Percentiles rank a stretch among this genome's conserved stretches.
phyloP scores from a whole-genome alignment of 2,888 invertebrate species.

The Neoascia interrupta region DNA sequence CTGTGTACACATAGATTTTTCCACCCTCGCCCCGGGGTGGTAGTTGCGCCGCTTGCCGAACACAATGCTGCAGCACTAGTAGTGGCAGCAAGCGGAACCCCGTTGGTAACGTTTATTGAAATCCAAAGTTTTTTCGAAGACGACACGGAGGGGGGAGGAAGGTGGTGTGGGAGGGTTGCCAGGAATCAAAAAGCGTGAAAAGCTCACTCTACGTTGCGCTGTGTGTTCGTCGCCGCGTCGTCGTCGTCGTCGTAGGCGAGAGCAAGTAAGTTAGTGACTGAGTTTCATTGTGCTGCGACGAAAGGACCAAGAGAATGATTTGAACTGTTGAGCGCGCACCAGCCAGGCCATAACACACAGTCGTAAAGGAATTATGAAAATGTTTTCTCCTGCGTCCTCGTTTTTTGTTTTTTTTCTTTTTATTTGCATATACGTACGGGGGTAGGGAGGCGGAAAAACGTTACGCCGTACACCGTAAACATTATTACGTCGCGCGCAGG shows the following conservation, averaged over 20 bases:
- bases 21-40: slow-evolving; percentile 23
- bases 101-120: slow-evolving; percentile 68
- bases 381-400: slow-evolving; percentile 50
- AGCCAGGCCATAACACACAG: slow-evolving; percentile 8
- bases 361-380: slow-evolving; percentile 66
- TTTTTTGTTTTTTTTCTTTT: too few species aligned
- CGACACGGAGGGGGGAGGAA: not conserved
- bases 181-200: slow-evolving; percentile 67
- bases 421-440: slow-evolving; percentile 27
- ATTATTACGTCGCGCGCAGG: slow-evolving; percentile 47
- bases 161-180: too few species aligned
- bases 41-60: slow-evolving; percentile 15
- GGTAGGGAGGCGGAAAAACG: slow-evolving; percentile 8
- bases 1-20: slow-evolving; percentile 6
- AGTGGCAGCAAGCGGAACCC: slow-evolving; percentile 54
- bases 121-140: slow-evolving; percentile 43
- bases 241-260: too few species aligned
- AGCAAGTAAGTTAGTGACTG: slow-evolving; percentile 50
- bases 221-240: too few species aligned
- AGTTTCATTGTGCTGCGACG: slow-evolving; percentile 48
- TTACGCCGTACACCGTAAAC: slow-evolving; percentile 30
- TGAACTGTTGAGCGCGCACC: slow-evolving; percentile 61
- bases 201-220: slow-evolving; percentile 57
- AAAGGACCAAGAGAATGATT: slow-evolving; percentile 35
- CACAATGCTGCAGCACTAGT: slow-evolving; percentile 53